Evolutionary conservation across 1,140 invertebrate species (phyloP).

Genomic region (Drosophila kurseongensis): DNA sequence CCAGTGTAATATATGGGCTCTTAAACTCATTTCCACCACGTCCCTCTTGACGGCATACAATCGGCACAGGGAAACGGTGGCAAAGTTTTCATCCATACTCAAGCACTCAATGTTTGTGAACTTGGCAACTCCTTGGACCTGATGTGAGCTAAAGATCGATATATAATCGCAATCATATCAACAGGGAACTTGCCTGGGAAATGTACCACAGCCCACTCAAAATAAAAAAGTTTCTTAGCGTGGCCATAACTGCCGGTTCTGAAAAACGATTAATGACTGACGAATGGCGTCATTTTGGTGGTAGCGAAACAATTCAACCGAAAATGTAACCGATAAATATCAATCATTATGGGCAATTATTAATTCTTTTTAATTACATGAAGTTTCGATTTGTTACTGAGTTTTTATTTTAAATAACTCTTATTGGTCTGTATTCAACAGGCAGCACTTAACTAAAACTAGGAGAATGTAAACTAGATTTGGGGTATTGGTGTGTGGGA

Average conservation of each 20-base stretch:
- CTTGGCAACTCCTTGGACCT: slow-evolving; percentile 61
- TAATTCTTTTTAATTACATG: slow-evolving; percentile 20
- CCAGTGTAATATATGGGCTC: slow-evolving; percentile 30
- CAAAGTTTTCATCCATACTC: slow-evolving; percentile 47
- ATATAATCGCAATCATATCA: not conserved
- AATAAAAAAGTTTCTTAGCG: slow-evolving; percentile 17
- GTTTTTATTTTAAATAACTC: slow-evolving; percentile 36
- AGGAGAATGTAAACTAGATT: slow-evolving; percentile 29
- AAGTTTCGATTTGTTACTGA: slow-evolving; percentile 14
- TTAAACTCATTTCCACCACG: slow-evolving; percentile 64
- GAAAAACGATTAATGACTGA: slow-evolving; percentile 23
- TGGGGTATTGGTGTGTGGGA: slow-evolving; percentile 12
- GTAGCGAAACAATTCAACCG: slow-evolving; percentile 15
- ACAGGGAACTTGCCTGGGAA: slow-evolving; percentile 48
- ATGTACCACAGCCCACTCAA: slow-evolving; percentile 36
- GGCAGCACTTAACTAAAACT: slow-evolving; percentile 33
- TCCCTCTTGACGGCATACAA: slow-evolving; percentile 72
- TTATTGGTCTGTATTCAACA: slow-evolving; percentile 43
- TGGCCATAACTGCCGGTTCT: slow-evolving; percentile 26
- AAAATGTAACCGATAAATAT: slow-evolving; percentile 17
- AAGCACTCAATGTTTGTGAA: slow-evolving; percentile 72
- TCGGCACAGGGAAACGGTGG: slow-evolving; percentile 52
- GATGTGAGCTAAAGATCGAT: not conserved
- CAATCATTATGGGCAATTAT: slow-evolving; percentile 39
- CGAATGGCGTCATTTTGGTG: slow-evolving; percentile 18